Evolutionary conservation across 2,888 invertebrate genomes (phyloP).

Genomic region (Hydropsyche betteni): DNA sequence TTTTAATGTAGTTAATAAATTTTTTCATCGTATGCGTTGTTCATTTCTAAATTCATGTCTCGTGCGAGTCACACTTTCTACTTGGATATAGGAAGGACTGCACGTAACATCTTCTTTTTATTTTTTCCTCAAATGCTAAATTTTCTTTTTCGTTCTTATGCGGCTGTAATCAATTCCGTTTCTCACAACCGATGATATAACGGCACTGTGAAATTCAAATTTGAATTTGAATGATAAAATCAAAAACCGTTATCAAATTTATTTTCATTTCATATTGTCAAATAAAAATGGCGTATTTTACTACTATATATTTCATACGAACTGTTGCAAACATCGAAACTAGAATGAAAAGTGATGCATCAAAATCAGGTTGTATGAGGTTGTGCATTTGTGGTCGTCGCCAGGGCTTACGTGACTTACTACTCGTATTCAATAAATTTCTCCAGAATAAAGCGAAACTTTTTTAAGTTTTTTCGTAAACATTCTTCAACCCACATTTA

Average conservation of each 20-base stretch:
- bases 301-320: too few relatives aligned
- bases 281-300: too few relatives aligned
- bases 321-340: too few relatives aligned
- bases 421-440: conserved; percentile 29
- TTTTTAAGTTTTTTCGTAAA: background rate
- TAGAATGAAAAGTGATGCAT: background rate
- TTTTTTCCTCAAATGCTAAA: conserved; percentile 22
- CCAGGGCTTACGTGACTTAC: conserved; percentile 28
- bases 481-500: background rate
- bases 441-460: conserved; percentile 24
- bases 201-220: too few relatives aligned
- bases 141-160: background rate
- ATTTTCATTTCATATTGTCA: too few relatives aligned
- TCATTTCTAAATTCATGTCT: conserved; percentile 27
- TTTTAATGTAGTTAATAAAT: too few relatives aligned
- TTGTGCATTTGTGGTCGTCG: background rate
- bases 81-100: conserved; percentile 22
- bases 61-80: conserved; percentile 45
- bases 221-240: too few relatives aligned
- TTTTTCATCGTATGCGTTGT: background rate
- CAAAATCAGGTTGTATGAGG: conserved; percentile 7
- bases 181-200: too few relatives aligned
- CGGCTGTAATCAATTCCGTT: too few relatives aligned
- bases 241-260: too few relatives aligned
- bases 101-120: conserved; percentile 40